Evolutionary conservation across 2,797 vertebrate genomes (phyloP), one percentile per base, ranked within the genome.

Genomic region (Buceros bicornis): DNA sequence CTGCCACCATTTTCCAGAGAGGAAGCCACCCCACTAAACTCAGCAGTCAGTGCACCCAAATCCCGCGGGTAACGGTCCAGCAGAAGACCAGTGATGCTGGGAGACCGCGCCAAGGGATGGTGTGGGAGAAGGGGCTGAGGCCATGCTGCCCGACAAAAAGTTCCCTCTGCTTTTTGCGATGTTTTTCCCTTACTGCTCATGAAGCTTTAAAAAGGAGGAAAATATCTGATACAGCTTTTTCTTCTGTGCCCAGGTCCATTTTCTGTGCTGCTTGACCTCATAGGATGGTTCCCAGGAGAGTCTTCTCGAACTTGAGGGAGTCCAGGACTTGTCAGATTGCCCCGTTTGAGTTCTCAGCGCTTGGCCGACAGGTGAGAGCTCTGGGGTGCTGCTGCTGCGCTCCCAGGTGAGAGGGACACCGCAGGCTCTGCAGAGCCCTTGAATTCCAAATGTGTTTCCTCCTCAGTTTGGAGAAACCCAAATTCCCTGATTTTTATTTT

Each of bases 1-100:
- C 35, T 10, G 35, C 17, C 15, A 5, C 10, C 2, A 6, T 22
- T 12, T 18, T 10, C 16, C 40, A 33, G 43, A 29, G 26, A 48
- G 14, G 5, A 48, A 33, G 42, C 6, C 29, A 74, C 48, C 29
- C 20, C 6, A 0, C 42, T 33, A 28, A 40, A 42, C 24, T 19
- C 22, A 8, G 37, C 40, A 22, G 28, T 5, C 18, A 5, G n/a
- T 13, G 50, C 33, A 37, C 6, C 17, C 11, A 11, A 15, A n/a
- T 26, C 60, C 50, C 69, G 6, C 1, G 17, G 33, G 21, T 6
- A 8, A 19, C 1, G 3, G 3, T 45, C n/a, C 31, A 1, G 11
- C 16, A 25, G 47, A 47, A 18, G 43, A 7, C 3, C 7, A 20
- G 5, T 5, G 3, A 28, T 40, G n/a, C 40, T 11, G 13, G 2